These are phyloP conservation scores for Stenodema calcarata DNA, from an alignment of 2,888 invertebrate genomes.

Conservation along the genomic window DNA sequence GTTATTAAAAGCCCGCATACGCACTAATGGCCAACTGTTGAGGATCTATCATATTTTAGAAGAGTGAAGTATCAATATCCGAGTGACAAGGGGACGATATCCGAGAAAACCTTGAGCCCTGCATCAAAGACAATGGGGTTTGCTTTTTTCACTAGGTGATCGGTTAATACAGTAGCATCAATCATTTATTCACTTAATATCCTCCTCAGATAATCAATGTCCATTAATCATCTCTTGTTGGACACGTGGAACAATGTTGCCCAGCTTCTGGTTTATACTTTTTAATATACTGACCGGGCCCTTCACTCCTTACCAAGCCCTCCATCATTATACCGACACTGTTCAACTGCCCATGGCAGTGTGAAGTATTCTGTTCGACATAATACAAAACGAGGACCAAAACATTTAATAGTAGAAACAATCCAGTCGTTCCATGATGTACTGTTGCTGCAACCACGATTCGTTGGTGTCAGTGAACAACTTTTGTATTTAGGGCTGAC, in stretches of 20 bases:
- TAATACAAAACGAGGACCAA: too few species aligned
- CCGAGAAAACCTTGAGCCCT: not conserved
- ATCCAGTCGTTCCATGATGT: too few species aligned
- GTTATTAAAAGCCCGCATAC: conserved; percentile 33
- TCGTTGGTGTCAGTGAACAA: too few species aligned
- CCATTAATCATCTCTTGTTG: not conserved
- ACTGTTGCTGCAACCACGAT: too few species aligned
- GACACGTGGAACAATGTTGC: not conserved
- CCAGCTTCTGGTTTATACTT: conserved; percentile 9
- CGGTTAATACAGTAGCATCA: not conserved
- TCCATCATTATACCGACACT: not conserved
- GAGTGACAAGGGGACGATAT: not conserved
- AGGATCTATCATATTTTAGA: conserved; percentile 25
- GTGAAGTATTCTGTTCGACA: too few species aligned
- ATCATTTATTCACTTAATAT: conserved; percentile 7
- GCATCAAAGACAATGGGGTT: not conserved
- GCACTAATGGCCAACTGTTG: conserved; percentile 18
- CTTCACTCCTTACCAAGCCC: not conserved
- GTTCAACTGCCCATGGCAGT: not conserved
- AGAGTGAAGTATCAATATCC: conserved; percentile 19
- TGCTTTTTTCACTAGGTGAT: not conserved
- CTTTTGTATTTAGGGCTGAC: too few species aligned
- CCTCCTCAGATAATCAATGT: not conserved
- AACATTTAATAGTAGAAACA: too few species aligned
- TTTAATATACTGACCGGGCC: not conserved